phyloP scores from a whole-genome alignment of 2,797 vertebrate species.

The Gymnoscopelus microlampas region DNA sequence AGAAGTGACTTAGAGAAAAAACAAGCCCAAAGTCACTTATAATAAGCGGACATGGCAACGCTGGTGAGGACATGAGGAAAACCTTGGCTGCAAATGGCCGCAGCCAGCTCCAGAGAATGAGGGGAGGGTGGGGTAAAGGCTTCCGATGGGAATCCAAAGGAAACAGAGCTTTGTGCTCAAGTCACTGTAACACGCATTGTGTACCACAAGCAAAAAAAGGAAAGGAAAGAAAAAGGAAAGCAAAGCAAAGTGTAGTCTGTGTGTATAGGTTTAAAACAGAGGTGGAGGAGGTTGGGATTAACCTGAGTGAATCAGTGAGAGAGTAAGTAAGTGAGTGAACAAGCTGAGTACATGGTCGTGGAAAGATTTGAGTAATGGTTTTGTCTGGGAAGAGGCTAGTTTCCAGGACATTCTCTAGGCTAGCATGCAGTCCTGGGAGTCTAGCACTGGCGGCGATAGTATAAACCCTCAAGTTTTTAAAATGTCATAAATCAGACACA shows the following conservation, averaged over 20 bases:
- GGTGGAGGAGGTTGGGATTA: conserved; percentile 10
- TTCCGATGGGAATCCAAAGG: conserved; percentile 53
- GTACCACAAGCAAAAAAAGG: conserved; percentile 20
- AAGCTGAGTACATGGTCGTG: conserved; percentile 33
- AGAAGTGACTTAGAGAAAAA: no score
- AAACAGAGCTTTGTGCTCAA: conserved; percentile 34
- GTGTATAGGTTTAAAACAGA: conserved; percentile 26
- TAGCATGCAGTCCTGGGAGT: conserved; percentile 57
- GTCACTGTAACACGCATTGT: conserved; percentile 20
- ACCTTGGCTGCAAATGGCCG: conserved; percentile 7
- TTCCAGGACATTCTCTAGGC: conserved; percentile 37
- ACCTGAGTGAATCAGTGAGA: conserved; percentile 9
- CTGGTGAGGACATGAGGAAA: conserved; percentile 26
- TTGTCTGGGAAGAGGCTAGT: conserved; percentile 54
- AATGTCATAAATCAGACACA: conserved; percentile 68
- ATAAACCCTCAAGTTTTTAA: conserved; percentile 64
- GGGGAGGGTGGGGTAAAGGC: conserved; percentile 1
- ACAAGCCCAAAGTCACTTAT: no score
- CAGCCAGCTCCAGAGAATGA: conserved; percentile 11
- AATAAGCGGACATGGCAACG: no score
- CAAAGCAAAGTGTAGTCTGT: conserved; percentile 8
- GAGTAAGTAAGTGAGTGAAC: conserved; percentile 43
- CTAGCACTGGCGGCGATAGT: conserved; percentile 64
- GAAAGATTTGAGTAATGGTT: conserved; percentile 66
- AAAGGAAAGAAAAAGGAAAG: conserved; percentile 15